These are phyloP conservation scores for Nicator chloris DNA, from an alignment of 2,113 vertebrate species.

Conservation along the genomic window DNA sequence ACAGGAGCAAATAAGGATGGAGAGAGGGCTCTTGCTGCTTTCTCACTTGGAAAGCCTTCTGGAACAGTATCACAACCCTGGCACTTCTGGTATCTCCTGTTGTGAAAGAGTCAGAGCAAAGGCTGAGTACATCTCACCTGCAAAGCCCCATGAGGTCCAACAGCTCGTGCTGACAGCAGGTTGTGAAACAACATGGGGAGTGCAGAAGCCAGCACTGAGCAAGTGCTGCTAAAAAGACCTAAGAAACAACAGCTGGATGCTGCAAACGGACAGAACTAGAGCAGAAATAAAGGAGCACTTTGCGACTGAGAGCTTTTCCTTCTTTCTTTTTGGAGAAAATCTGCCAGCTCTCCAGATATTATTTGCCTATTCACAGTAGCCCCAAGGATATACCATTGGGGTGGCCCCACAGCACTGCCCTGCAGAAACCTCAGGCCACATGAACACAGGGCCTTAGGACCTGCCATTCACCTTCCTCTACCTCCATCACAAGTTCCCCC, in stretches of 20 bases:
- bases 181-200: neutral
- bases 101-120: neutral
- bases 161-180: neutral
- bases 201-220: neutral
- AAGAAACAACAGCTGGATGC: neutral
- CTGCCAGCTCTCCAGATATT: neutral
- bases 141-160: neutral
- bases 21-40: neutral
- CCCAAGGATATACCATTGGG: neutral
- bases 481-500: neutral
- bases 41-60: neutral
- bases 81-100: accelerated
- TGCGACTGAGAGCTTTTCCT: neutral
- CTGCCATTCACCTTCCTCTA: neutral
- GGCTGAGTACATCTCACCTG: neutral
- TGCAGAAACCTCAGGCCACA: neutral
- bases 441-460: neutral
- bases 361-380: neutral
- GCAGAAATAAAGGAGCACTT: neutral
- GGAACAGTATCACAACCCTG: neutral
- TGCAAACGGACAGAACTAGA: accelerated
- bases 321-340: neutral
- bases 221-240: neutral
- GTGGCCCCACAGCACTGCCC: neutral
- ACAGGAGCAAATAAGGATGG: neutral